A percentile compares a stretch with the other conserved stretches of the same genome.
Evolutionary conservation across 2,888 invertebrate genomes (phyloP).

Genomic region (Lasius platythorax): DNA sequence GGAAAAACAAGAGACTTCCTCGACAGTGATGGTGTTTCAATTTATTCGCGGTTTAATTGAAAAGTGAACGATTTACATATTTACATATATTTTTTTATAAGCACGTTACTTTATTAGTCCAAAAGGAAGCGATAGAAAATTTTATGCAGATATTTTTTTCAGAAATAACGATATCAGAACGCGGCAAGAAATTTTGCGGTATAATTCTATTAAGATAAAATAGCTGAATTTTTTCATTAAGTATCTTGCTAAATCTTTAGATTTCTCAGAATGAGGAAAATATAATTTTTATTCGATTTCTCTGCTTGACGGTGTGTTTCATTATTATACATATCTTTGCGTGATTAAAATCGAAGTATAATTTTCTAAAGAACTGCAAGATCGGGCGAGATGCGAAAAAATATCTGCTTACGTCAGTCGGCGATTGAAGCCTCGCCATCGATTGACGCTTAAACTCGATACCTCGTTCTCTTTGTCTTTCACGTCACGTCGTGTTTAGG

Average conservation of each 20-base stretch:
- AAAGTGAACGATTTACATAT: conserved; percentile 42
- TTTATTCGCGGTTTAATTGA: conserved; percentile 48
- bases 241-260: not conserved
- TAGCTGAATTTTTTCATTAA: not conserved
- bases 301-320: not conserved
- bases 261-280: not conserved
- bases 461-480: conserved; percentile 39
- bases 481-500: conserved; percentile 47
- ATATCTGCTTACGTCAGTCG: conserved; percentile 45
- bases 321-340: not conserved
- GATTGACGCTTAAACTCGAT: conserved; percentile 44
- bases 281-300: not conserved
- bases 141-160: not conserved
- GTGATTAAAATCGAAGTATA: not conserved
- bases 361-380: conserved; percentile 5
- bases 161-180: not conserved
- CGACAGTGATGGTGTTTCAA: conserved; percentile 41
- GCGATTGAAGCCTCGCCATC: conserved; percentile 50
- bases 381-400: conserved; percentile 10
- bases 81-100: conserved; percentile 19
- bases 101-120: conserved; percentile 33
- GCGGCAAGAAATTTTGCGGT: not conserved
- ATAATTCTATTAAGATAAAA: conserved; percentile 16
- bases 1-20: conserved; percentile 19
- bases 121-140: conserved; percentile 19